A percentile compares a stretch with the other conserved stretches of the same genome.
These are phyloP conservation scores for Clarias macrocephalus DNA, from an alignment of 2,113 vertebrate species.

Conservation along the genomic window DNA sequence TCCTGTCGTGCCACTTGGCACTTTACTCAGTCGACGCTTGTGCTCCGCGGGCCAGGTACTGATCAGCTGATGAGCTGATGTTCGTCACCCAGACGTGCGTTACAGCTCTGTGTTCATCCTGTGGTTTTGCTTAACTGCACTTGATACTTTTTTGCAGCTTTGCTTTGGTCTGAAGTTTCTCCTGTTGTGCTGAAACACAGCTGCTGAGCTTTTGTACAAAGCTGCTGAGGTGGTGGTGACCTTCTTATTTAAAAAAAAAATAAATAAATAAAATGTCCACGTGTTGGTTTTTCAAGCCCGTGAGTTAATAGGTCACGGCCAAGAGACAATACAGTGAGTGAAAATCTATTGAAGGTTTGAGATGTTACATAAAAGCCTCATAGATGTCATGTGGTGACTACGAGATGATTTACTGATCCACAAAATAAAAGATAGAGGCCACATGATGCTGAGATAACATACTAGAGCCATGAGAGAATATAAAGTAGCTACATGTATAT, in stretches of 20 bases:
- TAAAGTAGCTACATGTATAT: neutral
- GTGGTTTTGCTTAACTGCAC: neutral
- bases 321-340: neutral
- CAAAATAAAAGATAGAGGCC: neutral
- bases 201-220: neutral
- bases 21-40: conserved; percentile 35
- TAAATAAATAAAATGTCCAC: neutral
- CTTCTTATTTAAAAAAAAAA: too few species aligned
- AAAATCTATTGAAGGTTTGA: neutral
- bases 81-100: neutral
- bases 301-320: neutral
- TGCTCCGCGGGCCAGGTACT: neutral
- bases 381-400: too few species aligned
- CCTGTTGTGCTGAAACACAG: neutral
- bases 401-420: too few species aligned
- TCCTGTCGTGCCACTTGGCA: conserved; percentile 19
- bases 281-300: too few species aligned
- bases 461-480: neutral
- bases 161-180: neutral
- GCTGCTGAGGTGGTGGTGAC: neutral
- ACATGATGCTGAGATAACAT: neutral
- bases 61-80: neutral
- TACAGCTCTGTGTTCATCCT: neutral
- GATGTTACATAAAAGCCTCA: too few species aligned
- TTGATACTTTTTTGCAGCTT: neutral